These are phyloP conservation scores for Trissonchulus latispiculum DNA, from an alignment of 2,888 invertebrate genomes.

Conservation along the genomic window DNA sequence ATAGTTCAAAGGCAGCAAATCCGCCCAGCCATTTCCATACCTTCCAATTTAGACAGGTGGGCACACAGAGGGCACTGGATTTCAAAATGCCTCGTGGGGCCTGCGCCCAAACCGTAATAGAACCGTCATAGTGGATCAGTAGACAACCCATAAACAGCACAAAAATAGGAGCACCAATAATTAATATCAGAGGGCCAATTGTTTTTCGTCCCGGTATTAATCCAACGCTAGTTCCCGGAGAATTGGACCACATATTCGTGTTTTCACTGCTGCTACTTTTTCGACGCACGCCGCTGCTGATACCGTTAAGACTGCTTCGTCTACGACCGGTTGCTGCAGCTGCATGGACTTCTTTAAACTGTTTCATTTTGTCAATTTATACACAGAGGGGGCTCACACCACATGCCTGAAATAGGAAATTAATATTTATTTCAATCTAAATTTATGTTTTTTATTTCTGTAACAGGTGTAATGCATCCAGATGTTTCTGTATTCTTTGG, in stretches of 20 bases:
- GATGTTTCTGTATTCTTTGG: too few relatives aligned
- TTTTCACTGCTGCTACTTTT: too few relatives aligned
- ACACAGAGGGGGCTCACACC: too few relatives aligned
- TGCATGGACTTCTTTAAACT: too few relatives aligned
- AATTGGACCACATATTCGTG: conserved; percentile 22
- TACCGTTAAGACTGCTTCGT: too few relatives aligned
- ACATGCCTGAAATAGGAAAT: too few relatives aligned
- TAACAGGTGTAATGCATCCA: too few relatives aligned
- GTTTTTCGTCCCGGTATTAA: conserved; percentile 16
- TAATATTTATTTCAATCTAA: too few relatives aligned
- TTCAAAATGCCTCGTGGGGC: not conserved
- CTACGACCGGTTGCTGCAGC: too few relatives aligned
- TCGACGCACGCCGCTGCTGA: too few relatives aligned
- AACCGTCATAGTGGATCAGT: not conserved
- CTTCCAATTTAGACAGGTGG: not conserved
- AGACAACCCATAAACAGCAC: not conserved
- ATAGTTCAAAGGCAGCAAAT: conserved; percentile 6
- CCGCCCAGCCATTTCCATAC: conserved; percentile 16
- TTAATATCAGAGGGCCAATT: conserved; percentile 19
- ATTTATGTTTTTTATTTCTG: too few relatives aligned
- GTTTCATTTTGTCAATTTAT: too few relatives aligned
- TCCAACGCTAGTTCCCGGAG: conserved; percentile 10
- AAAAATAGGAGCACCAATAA: not conserved
- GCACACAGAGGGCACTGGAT: not conserved
- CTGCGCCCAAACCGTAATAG: not conserved